Evolutionary conservation across 2,888 invertebrate species (phyloP).

Genomic region (Serrognathus titanus): DNA sequence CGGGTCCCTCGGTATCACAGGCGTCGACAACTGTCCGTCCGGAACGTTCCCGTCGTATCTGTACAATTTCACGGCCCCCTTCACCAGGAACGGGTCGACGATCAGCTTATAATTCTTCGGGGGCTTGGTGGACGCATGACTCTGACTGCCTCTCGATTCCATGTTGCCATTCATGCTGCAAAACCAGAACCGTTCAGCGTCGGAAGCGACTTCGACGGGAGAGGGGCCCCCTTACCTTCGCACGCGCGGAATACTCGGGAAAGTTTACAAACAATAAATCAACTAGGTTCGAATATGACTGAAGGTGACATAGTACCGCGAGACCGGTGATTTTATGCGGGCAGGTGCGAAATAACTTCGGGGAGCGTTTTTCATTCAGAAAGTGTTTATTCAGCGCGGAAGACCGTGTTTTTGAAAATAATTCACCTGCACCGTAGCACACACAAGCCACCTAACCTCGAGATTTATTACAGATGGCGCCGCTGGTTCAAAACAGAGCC

Average conservation of each 20-base stretch:
- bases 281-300: constrained; percentile 16
- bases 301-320: constrained; percentile 16
- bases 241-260: constrained; percentile 1
- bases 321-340: neutral
- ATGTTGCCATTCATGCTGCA: constrained; percentile 58
- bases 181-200: neutral
- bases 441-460: constrained; percentile 39
- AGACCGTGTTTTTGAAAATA: constrained; percentile 17
- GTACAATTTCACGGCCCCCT: constrained; percentile 82
- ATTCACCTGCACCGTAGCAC: constrained; percentile 16
- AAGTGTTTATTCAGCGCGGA: constrained; percentile 10
- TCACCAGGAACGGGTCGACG: constrained; percentile 83
- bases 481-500: constrained; percentile 15
- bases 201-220: neutral
- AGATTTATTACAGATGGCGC: constrained; percentile 15
- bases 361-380: constrained; percentile 28
- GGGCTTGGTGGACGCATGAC: constrained; percentile 54
- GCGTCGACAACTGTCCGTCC: constrained; percentile 74
- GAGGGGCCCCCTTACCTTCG: constrained; percentile 12
- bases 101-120: constrained; percentile 83
- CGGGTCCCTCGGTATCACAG: constrained; percentile 85
- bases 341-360: neutral
- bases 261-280: constrained; percentile 16
- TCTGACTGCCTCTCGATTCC: constrained; percentile 49
- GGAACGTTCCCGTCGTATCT: constrained; percentile 89